Base-by-base conservation (phyloP, 1,140 invertebrate species). In the Eubasilissa regina region DNA sequence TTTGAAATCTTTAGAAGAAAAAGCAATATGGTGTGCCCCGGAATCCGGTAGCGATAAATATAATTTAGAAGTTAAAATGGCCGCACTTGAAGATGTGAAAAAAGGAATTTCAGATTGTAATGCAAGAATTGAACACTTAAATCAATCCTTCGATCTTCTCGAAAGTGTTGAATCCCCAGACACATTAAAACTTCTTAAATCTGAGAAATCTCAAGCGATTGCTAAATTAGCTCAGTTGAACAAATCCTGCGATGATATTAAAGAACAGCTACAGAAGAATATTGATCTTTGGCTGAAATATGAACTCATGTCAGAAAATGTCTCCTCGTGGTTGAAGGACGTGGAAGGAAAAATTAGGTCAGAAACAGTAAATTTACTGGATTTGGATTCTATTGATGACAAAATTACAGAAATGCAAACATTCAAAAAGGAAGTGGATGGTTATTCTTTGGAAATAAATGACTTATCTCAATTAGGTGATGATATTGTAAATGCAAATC, bases 11-110 rank as follows among this genome's bases (percentile, higher is more conserved):
- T 92, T 94, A 64, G 94, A 94, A 80, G 97, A 98, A 85, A 98
- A 98, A 87, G 92, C 97, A 0, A 89, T 92, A n/a, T 98, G 97
- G 96, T 98, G 97, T 87, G 91, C 94, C 80, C 95, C 95, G 0
- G 97, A 98, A 86, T 91, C 94, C 7, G 93, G 93, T 43, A 96
- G 94, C 84, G 97, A 98, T 85, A 93, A 94, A 85, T 98, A 97
- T 85, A 97, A 96, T 86, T 89, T 98, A n/a, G 95, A 98, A 89
- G 94, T 96, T 0, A 98, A 98, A 89, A 91, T 95, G 84, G 92
- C 93, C 3, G 94, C 96, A 8, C 84, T 98, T n/a, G 85, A 90
- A 77, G 95, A 97, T 81, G 93, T 97, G 0, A 91, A 94, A 85
- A 90, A 89, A 73, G 94, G 93, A 47, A 91, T 97, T 58, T 86